These are phyloP conservation scores for Acropora tenuis DNA, from an alignment of 64 coral and sea anemone genomes.

Conservation along the genomic window DNA sequence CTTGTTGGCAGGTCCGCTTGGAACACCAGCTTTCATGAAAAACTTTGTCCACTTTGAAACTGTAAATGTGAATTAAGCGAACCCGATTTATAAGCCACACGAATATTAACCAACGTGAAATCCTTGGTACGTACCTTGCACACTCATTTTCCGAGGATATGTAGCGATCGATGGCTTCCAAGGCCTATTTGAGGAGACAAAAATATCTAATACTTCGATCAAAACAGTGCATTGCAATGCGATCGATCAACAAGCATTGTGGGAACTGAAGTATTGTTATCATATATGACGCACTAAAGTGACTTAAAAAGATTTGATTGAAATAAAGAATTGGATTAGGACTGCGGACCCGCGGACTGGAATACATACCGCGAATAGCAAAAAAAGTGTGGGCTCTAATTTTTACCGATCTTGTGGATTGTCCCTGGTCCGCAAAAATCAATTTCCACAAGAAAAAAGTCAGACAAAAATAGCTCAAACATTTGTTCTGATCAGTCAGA, in stretches of 20 bases:
- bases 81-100: not conserved
- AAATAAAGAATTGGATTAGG: no score
- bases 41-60: conserved; percentile 90
- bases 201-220: not conserved
- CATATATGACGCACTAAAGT: not conserved
- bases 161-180: not conserved
- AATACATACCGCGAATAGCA: no score
- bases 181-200: not conserved
- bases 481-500: no score
- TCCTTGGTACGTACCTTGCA: conserved; percentile 3
- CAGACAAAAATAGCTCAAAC: no score
- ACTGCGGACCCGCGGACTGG: no score
- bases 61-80: not conserved
- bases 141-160: conserved; percentile 2
- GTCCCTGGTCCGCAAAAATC: no score
- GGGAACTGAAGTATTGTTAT: not conserved
- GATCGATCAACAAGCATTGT: not conserved
- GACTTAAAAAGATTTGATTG: no score
- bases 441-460: no score
- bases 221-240: not conserved
- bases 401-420: no score
- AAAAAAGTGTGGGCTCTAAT: no score
- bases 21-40: conserved; percentile 87
- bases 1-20: conserved; percentile 72
- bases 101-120: not conserved